Conservation (phyloP, 1,140 invertebrate genomes). For the Akabosia matsudoensis region DNA sequence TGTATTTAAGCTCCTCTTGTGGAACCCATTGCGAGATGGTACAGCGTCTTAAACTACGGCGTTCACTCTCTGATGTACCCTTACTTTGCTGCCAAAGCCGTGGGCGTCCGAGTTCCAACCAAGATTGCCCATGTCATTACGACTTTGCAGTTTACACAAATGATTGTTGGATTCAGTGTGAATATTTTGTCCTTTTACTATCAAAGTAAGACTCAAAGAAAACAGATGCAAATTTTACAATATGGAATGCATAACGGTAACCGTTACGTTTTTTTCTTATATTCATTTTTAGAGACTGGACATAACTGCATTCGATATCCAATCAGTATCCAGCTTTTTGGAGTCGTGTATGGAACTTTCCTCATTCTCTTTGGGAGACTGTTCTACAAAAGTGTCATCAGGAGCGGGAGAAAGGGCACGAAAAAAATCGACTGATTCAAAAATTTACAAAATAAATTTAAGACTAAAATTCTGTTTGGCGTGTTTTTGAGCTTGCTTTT, state of each 20-base stretch:
- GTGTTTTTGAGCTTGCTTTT: too few relatives aligned
- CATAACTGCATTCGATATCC: background rate
- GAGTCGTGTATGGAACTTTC: background rate
- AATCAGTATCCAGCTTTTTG: background rate
- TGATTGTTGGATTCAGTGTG: slow-evolving; percentile 87
- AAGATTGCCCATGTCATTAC: slow-evolving; percentile 89
- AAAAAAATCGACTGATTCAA: too few relatives aligned
- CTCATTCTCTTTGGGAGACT: slow-evolving; percentile 11
- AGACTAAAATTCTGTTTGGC: too few relatives aligned
- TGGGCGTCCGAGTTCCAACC: slow-evolving; percentile 78
- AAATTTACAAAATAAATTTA: too few relatives aligned
- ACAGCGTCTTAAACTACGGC: slow-evolving; percentile 27
- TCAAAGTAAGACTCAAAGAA: background rate
- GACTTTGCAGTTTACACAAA: slow-evolving; percentile 83
- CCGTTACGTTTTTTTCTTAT: background rate
- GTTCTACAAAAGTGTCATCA: background rate
- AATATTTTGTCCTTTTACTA: slow-evolving; percentile 59
- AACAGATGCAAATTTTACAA: background rate
- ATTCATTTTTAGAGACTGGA: background rate
- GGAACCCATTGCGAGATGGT: slow-evolving; percentile 27
- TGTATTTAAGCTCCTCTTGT: slow-evolving; percentile 3
- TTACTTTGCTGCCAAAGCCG: slow-evolving; percentile 55
- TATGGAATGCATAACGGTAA: too few relatives aligned
- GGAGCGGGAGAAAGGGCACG: background rate
- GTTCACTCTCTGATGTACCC: slow-evolving; percentile 26